Evolutionary conservation across 2,888 invertebrate genomes (phyloP).

Genomic region (Atethmia centrago): DNA sequence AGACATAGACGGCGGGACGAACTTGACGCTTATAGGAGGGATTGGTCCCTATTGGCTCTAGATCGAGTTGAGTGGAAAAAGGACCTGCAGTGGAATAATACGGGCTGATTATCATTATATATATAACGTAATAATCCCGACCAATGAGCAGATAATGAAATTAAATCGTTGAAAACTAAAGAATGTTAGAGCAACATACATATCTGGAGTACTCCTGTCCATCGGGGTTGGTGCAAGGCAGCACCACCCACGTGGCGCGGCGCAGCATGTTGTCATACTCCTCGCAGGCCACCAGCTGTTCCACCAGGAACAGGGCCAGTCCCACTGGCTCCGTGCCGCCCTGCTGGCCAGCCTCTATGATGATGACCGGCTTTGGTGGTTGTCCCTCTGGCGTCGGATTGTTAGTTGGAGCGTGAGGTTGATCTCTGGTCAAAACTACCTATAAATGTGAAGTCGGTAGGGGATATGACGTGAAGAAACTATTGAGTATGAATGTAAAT

Average conservation of each 20-base stretch:
- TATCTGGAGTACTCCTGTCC: constrained; percentile 80
- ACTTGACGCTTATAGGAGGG: too few species aligned
- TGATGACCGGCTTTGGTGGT: constrained; percentile 73
- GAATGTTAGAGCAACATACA: constrained; percentile 70
- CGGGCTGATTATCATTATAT: too few species aligned
- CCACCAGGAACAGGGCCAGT: constrained; percentile 79
- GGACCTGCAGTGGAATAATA: too few species aligned
- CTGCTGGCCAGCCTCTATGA: constrained; percentile 84
- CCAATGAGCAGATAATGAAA: neutral
- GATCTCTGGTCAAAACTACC: constrained; percentile 36
- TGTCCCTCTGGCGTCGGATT: constrained; percentile 3
- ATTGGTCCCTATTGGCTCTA: too few species aligned
- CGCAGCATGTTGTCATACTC: constrained; percentile 77
- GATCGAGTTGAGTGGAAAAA: too few species aligned
- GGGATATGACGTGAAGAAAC: neutral
- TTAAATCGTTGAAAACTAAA: neutral
- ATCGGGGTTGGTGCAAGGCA: constrained; percentile 84
- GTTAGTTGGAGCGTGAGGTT: fast-evolving
- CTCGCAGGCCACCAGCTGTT: constrained; percentile 82
- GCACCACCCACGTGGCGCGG: constrained; percentile 80
- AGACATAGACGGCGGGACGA: too few species aligned
- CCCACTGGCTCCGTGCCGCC: constrained; percentile 77
- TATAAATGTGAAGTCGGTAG: neutral
- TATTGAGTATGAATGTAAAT: neutral
- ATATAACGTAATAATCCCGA: too few species aligned